Evolutionary conservation across 2,888 invertebrate genomes (phyloP).

Genomic region (Hymenopus coronatus): DNA sequence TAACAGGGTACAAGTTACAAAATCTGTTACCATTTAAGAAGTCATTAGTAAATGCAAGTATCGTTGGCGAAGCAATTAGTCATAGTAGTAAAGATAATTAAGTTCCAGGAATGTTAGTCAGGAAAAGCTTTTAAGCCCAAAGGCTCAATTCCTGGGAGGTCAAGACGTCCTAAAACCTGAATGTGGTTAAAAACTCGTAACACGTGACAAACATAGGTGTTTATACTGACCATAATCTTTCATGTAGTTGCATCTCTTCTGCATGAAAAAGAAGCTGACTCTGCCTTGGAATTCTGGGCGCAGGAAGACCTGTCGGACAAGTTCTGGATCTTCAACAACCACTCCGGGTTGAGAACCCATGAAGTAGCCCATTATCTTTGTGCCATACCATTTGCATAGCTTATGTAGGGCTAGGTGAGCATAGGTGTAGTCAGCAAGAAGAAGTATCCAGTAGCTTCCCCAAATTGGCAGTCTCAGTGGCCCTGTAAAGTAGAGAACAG

Average conservation of each 20-base stretch:
- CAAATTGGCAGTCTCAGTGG: conserved; percentile 61
- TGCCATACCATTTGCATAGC: conserved; percentile 56
- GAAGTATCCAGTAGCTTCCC: conserved; percentile 59
- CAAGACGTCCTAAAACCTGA: no score
- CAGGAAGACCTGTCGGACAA: conserved; percentile 57
- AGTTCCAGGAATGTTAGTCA: no score
- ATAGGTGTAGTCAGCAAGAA: conserved; percentile 53
- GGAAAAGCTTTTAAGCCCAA: no score
- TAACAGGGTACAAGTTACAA: no score
- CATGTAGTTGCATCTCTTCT: neutral
- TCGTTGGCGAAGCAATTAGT: no score
- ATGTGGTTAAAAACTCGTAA: no score
- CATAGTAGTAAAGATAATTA: no score
- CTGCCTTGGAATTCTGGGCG: conserved; percentile 64
- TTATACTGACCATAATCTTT: no score
- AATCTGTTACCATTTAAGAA: no score
- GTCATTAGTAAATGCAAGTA: no score
- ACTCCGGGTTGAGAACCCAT: conserved; percentile 53
- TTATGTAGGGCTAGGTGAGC: conserved; percentile 53
- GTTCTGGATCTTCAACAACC: conserved; percentile 53
- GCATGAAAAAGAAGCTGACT: conserved; percentile 49
- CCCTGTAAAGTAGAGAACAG: conserved; percentile 46
- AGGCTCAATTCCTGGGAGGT: no score
- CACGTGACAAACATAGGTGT: no score
- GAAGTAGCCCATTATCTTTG: conserved; percentile 58